Base-by-base conservation (phyloP, 2,888 invertebrate genomes). In the Spilarctia lutea region DNA sequence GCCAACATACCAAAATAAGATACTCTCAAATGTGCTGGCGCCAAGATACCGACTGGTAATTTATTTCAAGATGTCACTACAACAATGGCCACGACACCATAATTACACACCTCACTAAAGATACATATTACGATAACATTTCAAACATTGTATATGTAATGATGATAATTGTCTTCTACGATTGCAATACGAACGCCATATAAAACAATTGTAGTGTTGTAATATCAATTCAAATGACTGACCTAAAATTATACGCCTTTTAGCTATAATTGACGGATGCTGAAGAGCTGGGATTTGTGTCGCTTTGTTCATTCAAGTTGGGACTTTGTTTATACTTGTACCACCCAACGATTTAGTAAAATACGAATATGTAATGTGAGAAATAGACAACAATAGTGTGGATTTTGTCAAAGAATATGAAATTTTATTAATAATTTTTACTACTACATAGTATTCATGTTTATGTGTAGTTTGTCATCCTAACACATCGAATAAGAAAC, bases 201-300 rank as follows among this genome's bases (percentile, higher is more conserved):
- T 77, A 79, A 77, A 84, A 85, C 86, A 89, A 90, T 89, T 83
- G 87, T 70, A 48, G 86, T 92, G 90, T 90, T 85, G 91, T 88
- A 92, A 93, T 87, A 92, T 85, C 81, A 84, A 86, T 85, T 86
- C 85, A 84, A 85, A 85, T 88, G 86, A 85, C 86, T 79, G 83
- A 83, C 84, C 86, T 82, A 82, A 88, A 88, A 86, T 83, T 81
- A 83, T 86, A 89, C 86, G 87, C 87, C 87, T 87, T 87, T 86
- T 89, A 89, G 88, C 87, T 85, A 75, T 88, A 88, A 88, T 87
- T 89, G 90, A 91, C 89, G 88, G 87, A 79, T 76, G 81, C 79
- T 78, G 76, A 82, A 80, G 80, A 79, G 84, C 81, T 18, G 83
- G 20, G 56, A 6, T 35, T 33, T n/a, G 30, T 52, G 7, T 80